phyloP scores from a whole-genome alignment of 64 coral and sea anemone species.

The Acropora tenuis region DNA sequence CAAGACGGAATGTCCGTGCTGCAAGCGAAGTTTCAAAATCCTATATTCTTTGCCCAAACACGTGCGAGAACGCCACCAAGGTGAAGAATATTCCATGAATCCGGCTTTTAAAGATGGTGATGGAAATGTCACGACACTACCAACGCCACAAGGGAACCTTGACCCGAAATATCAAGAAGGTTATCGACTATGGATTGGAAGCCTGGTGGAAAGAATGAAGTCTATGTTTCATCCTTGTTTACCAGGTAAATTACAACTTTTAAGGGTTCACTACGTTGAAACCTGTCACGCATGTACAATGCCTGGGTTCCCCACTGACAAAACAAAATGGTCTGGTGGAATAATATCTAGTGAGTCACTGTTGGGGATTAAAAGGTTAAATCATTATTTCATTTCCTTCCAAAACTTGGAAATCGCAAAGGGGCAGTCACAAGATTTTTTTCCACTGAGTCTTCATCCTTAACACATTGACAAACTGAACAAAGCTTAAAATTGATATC shows the following conservation, averaged over 20 bases:
- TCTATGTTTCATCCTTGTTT: conserved; percentile 25
- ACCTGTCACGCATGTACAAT: too few relatives aligned
- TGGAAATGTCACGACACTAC: neutral
- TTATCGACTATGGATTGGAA: neutral
- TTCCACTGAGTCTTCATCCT: too few relatives aligned
- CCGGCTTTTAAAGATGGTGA: neutral
- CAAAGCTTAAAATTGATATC: too few relatives aligned
- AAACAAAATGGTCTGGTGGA: too few relatives aligned
- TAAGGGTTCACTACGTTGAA: too few relatives aligned
- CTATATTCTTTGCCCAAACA: conserved; percentile 13
- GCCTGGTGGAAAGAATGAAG: conserved; percentile 5
- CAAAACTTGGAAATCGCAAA: too few relatives aligned
- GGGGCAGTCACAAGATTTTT: too few relatives aligned
- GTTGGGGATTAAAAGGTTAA: too few relatives aligned
- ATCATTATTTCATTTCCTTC: too few relatives aligned
- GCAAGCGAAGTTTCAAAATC: conserved; percentile 2
- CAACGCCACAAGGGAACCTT: neutral
- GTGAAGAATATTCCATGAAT: neutral
- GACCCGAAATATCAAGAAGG: neutral
- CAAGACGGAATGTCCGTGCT: neutral
- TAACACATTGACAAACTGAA: too few relatives aligned
- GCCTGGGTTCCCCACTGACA: too few relatives aligned
- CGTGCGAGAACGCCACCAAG: neutral
- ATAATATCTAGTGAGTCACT: too few relatives aligned
- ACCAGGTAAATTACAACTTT: conserved; percentile 20